Base-by-base conservation (phyloP, 2,888 invertebrate genomes). In the Limnephilus lunatus region DNA sequence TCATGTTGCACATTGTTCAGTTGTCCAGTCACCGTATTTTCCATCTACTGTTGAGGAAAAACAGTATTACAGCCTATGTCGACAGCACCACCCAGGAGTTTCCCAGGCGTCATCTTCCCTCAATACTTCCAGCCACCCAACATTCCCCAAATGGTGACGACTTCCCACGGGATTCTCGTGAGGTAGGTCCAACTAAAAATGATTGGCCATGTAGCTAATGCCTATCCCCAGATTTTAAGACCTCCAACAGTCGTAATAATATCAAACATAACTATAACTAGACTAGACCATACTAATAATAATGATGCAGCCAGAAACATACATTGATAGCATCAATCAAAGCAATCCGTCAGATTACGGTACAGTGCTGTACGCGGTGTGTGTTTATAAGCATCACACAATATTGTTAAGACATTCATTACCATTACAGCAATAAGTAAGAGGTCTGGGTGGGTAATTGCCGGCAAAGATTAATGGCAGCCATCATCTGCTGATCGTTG, bases 271-370 rank as follows among this genome's bases (percentile, higher is more conserved):
- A 68, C 25, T 5, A 25, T 19, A 7, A 68, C 25, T 5, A 68
- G 25, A 25, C 68, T 39, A 39, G 0, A 39, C 39, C 68, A 68
- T 68, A 68, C 5, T 68, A 68, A 68, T 68, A 68, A 68, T 85
- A 85, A 32, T 35, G 39, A 32, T 85, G 35, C 35, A 80, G 39
- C 1, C 88, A 12, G 80, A n/a, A 39, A 89, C 39, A 39, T 32
- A 89, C 88, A 89, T 32, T 32, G 90, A 48, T 44, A 48, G 44
- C 90, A 82, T 90, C 44, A 90, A 90, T 90, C 90, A 82, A 82
- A 90, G 82, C 82, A 90, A 90, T 90, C 48, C 30, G 39, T 30
- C 15, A 39, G 35, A 89, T 89, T 80, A 81, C 89, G 32, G 32
- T 9, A 5, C 80, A n/a, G 31, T 31, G 31, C 15, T 35, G 44